Evolutionary conservation across 30 jellyfish, hydroid and myxozoan genomes (phyloP), one percentile per base, ranked within the genome.

Genomic region (Aurelia sp.): DNA sequence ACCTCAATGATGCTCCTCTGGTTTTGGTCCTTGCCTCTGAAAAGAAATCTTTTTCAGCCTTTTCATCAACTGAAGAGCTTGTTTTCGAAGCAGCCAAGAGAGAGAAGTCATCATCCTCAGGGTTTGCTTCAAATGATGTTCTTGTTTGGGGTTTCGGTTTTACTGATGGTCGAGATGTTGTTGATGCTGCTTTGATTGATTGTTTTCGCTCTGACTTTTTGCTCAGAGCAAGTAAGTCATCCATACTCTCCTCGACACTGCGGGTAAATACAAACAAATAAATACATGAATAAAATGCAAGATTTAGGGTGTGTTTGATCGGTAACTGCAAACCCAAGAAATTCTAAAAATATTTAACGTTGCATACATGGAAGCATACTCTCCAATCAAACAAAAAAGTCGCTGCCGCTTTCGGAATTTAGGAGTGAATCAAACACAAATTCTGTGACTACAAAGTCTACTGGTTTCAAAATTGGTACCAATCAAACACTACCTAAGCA

Each of bases 171-270:
- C 84, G 76, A 0, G 55, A 44, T 10, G 92, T 3, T 16, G 95
- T 51, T 83, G 92, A 16, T 19, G 75, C 52, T 0, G 93, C 90
- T 52, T 91, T 91, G 57, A 85, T 72, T 13, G 94, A 65, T 8
- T 90, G 72, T 66, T 77, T 85, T 30, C 80, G 51, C 55, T 84
- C 90, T 13, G 98, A 91, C 63, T 83, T 91, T 78, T 85, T 84
- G 70, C 98, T 91, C 59, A 91, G 82, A 13, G 91, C 90, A 68
- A 91, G 72, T 66, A 91, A 59, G 44, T 91, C 98, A 51, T 91
- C 98, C 40, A 78, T 65, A 58, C 78, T 90, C 17, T 91, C 98
- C 2, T 74, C 85, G 5, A 72, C 83, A 74, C 92, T 84, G 68
- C 13, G 20, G 58, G 51, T 8, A 33, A 53, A 60, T 0, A 67